These are phyloP conservation scores for Axis porcinus DNA, from an alignment of 2,113 vertebrate species.

Conservation along the genomic window DNA sequence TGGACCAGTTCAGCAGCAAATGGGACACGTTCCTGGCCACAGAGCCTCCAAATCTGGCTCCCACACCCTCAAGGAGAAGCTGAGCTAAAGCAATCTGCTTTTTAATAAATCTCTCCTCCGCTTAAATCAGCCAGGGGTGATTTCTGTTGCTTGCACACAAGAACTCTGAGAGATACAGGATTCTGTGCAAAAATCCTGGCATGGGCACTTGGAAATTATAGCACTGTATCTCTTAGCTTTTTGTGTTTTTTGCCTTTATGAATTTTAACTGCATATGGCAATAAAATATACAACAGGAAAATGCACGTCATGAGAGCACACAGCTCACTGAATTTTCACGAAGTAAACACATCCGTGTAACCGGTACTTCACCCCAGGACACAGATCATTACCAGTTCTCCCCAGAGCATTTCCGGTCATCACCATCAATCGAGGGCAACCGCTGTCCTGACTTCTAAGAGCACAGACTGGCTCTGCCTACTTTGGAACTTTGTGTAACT, in stretches of 20 bases:
- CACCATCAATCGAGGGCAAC: neutral
- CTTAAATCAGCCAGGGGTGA: neutral
- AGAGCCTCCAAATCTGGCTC: neutral
- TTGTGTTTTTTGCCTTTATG: neutral
- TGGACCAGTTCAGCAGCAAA: neutral
- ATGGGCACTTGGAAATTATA: neutral
- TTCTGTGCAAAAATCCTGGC: neutral
- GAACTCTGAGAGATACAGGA: neutral
- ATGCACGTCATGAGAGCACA: neutral
- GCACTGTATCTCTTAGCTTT: neutral
- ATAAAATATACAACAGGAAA: neutral
- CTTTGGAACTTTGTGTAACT: neutral
- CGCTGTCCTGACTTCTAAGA: neutral
- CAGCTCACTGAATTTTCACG: neutral
- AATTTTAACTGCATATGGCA: neutral
- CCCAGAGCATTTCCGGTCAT: neutral
- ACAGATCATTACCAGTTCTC: neutral
- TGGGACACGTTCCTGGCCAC: neutral
- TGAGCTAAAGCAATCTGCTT: neutral
- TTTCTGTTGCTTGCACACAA: neutral
- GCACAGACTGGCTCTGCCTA: rapidly evolving
- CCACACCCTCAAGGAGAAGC: neutral
- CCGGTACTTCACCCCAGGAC: neutral
- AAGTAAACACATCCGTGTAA: neutral
- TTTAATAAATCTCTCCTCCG: neutral